Evolutionary conservation across 2,113 vertebrate genomes (phyloP), one percentile per base, ranked within the genome.

Genomic region (Cephalopholis sonnerati): DNA sequence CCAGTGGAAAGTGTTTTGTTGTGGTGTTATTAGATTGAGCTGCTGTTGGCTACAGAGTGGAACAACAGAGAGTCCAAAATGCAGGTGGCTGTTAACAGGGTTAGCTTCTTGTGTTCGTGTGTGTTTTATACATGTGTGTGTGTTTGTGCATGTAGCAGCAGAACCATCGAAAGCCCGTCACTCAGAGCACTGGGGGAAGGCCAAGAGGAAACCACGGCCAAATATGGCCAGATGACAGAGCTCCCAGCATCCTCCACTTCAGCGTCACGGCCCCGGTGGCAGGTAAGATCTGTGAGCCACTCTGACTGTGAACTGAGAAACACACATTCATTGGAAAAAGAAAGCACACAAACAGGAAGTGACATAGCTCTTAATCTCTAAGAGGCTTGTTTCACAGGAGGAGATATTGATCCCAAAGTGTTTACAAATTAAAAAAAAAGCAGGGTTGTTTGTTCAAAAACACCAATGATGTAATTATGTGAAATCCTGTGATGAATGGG

Each of bases 11-110:
- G 81, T 90, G 87, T 93, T 91, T 87, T 93, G 83, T 92, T 95
- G 88, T 85, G 84, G 29, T 87, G 84, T 94, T 94, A 95, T 95
- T 95, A 95, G 91, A 94, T 95, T 93, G 86, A 84, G 89, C 86
- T 79, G 87, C 89, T 93, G 90, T 93, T 88, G 87, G 89, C 90
- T 90, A 86, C 87, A 92, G 82, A 90, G 81, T 89, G 71, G 74
- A 91, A 92, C 92, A 93, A 91, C 87, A 88, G 86, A 86, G 84
- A 89, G 89, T 82, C 84, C 85, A 92, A 91, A 93, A 92, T 93
- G 89, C 93, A 91, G 93, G 91, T 90, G 89, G 91, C 85, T 81
- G 89, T 90, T 93, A 91, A 93, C 90, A 90, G 86, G 86, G 91
- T 92, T 93, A 89, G 62, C 82, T 64, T 74, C 62, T 67, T 77